A percentile compares a stretch with the other conserved stretches of the same genome.
Conservation (phyloP, 2,888 invertebrate species). For the Nowickia ferox region DNA sequence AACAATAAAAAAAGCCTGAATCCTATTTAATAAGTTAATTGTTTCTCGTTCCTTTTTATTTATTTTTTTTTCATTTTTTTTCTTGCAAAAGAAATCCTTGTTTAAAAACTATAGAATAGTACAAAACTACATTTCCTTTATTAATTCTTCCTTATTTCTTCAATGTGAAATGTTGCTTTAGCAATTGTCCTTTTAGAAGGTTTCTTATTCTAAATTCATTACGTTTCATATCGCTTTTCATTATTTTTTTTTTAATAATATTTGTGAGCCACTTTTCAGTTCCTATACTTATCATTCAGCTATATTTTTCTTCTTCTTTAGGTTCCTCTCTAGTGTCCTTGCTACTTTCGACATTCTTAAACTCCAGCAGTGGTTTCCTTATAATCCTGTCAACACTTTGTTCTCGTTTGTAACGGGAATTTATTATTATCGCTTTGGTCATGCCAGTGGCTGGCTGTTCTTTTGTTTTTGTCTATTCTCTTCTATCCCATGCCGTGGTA, state of each 20-base stretch:
- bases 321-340: slow-evolving; percentile 27
- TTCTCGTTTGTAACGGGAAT: slow-evolving; percentile 70
- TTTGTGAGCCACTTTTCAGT: slow-evolving; percentile 37
- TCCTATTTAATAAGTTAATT: slow-evolving; percentile 81
- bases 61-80: not conserved
- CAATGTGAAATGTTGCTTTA: slow-evolving; percentile 34
- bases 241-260: slow-evolving; percentile 8
- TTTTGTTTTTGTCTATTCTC: not conserved
- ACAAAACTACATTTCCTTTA: slow-evolving; percentile 57
- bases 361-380: slow-evolving; percentile 70
- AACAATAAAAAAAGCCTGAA: slow-evolving; percentile 57
- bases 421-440: slow-evolving; percentile 72
- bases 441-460: slow-evolving; percentile 56
- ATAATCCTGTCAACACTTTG: slow-evolving; percentile 69
- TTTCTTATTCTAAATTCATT: slow-evolving; percentile 41
- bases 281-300: not conserved
- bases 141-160: slow-evolving; percentile 44
- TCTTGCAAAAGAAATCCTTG: slow-evolving; percentile 3
- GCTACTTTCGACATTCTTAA: slow-evolving; percentile 58
- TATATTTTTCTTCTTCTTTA: slow-evolving; percentile 1
- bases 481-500: slow-evolving; percentile 29
- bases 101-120: slow-evolving; percentile 40
- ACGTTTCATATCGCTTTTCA: slow-evolving; percentile 28
- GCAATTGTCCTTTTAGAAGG: slow-evolving; percentile 38
- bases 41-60: slow-evolving; percentile 68